These are phyloP conservation scores for Globicephala melas DNA, from an alignment of 2,113 vertebrate genomes.

Conservation along the genomic window DNA sequence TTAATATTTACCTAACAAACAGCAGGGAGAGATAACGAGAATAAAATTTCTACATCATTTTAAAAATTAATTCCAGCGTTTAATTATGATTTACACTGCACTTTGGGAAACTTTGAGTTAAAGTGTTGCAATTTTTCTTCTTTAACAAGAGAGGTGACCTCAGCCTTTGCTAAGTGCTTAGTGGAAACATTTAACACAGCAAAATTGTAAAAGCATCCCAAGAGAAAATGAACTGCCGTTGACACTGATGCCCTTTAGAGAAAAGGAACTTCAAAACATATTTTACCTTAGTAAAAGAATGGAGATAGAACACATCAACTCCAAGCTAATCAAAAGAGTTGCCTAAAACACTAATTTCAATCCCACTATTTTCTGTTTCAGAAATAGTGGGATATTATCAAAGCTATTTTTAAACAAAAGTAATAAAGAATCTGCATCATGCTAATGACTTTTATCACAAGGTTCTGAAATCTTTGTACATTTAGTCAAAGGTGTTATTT, in stretches of 20 bases:
- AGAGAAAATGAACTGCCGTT: conserved; percentile 60
- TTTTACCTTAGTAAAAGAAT: conserved; percentile 55
- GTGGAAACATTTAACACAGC: conserved; percentile 63
- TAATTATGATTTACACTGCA: conserved; percentile 43
- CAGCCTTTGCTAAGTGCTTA: conserved; percentile 61
- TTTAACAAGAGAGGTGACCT: conserved; percentile 64
- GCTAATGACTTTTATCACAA: conserved; percentile 57
- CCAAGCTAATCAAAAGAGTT: conserved; percentile 51
- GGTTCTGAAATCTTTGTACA: conserved; percentile 25
- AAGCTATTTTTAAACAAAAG: conserved; percentile 50
- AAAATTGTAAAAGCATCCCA: conserved; percentile 53
- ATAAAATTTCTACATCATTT: not conserved
- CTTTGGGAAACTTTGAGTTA: conserved; percentile 64
- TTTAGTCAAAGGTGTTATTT: conserved; percentile 54
- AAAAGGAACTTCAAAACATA: conserved; percentile 59
- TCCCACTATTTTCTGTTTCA: too few species aligned
- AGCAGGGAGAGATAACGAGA: not conserved
- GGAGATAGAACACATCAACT: conserved; percentile 57
- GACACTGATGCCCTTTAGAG: conserved; percentile 57
- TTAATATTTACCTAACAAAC: conserved; percentile 10
- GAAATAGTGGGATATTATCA: not conserved
- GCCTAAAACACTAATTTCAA: conserved; percentile 34
- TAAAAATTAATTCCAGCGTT: conserved; percentile 21
- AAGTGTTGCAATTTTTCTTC: conserved; percentile 62
- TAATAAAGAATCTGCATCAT: conserved; percentile 48